Percentiles rank a stretch among this genome's conserved stretches.
Evolutionary conservation across 2,797 vertebrate genomes (phyloP).

Genomic region (Phataginus tricuspis): DNA sequence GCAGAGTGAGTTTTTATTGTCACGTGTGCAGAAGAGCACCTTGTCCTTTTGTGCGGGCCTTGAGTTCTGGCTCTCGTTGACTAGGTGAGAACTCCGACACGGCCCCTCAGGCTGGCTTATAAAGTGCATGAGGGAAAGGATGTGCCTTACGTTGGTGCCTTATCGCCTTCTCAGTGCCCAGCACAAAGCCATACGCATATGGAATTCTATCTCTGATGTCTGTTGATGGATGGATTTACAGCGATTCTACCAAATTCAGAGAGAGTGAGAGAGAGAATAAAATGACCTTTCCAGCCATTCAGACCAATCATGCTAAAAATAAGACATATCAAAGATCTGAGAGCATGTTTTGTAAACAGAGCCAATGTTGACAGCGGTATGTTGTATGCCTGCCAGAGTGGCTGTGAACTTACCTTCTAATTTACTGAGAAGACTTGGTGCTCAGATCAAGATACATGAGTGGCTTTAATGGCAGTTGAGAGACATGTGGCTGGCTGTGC

Average conservation of each 20-base stretch:
- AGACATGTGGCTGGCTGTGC: slow-evolving; percentile 65
- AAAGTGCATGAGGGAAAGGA: background rate
- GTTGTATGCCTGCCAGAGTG: slow-evolving; percentile 74
- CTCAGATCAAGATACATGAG: slow-evolving; percentile 68
- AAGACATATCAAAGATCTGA: slow-evolving; percentile 73
- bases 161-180: background rate
- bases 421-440: slow-evolving; percentile 71
- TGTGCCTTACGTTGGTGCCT: background rate
- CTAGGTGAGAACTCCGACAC: background rate
- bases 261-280: background rate
- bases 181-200: background rate
- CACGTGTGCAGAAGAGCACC: background rate
- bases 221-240: background rate
- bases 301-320: slow-evolving; percentile 73
- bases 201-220: background rate
- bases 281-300: slow-evolving; percentile 69
- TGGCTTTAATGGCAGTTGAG: slow-evolving; percentile 69
- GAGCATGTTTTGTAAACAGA: slow-evolving; percentile 75
- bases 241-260: background rate
- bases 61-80: background rate
- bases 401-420: slow-evolving; percentile 76
- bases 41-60: background rate
- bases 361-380: slow-evolving; percentile 66
- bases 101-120: background rate
- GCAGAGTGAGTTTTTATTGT: background rate